phyloP scores from a whole-genome alignment of 1,140 invertebrate genomes.

The Drosophila grimshawi region DNA sequence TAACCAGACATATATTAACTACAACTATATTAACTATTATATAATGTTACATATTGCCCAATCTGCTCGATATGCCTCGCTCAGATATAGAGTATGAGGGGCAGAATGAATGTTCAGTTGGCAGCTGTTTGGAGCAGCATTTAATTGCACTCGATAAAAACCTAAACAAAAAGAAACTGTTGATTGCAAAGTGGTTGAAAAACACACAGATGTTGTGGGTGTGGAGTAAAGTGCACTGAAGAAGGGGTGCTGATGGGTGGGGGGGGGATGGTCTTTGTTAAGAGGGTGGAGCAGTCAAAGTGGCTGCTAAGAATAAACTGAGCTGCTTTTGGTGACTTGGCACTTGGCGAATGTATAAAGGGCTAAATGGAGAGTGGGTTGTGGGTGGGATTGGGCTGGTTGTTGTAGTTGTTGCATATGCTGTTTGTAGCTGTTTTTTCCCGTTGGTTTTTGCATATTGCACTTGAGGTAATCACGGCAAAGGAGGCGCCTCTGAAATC shows the following conservation, averaged over 20 bases:
- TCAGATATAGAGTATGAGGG: neutral
- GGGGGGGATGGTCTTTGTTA: neutral
- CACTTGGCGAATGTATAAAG: slow-evolving; percentile 51
- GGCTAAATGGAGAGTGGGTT: neutral
- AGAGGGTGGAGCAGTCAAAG: neutral
- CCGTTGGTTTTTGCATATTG: no score
- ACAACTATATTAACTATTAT: no score
- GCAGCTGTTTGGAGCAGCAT: slow-evolving; percentile 7
- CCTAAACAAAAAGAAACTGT: slow-evolving; percentile 34
- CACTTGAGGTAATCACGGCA: slow-evolving; percentile 28
- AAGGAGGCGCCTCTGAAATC: slow-evolving; percentile 19
- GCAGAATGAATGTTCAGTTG: slow-evolving; percentile 1
- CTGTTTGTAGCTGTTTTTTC: slow-evolving; percentile 1
- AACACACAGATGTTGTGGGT: neutral
- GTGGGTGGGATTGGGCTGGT: neutral
- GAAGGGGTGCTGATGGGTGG: neutral
- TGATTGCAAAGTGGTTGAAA: slow-evolving; percentile 37
- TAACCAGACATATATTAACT: no score
- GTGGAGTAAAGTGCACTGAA: no score
- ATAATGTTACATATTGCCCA: neutral
- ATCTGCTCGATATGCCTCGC: neutral
- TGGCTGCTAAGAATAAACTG: neutral
- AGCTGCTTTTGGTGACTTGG: slow-evolving; percentile 19
- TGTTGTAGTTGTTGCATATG: neutral
- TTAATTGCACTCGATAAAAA: slow-evolving; percentile 51